A percentile compares a stretch with the other conserved stretches of the same genome.
These are phyloP conservation scores for Nomada hirtipes DNA, from an alignment of 2,888 invertebrate species.

Conservation along the genomic window DNA sequence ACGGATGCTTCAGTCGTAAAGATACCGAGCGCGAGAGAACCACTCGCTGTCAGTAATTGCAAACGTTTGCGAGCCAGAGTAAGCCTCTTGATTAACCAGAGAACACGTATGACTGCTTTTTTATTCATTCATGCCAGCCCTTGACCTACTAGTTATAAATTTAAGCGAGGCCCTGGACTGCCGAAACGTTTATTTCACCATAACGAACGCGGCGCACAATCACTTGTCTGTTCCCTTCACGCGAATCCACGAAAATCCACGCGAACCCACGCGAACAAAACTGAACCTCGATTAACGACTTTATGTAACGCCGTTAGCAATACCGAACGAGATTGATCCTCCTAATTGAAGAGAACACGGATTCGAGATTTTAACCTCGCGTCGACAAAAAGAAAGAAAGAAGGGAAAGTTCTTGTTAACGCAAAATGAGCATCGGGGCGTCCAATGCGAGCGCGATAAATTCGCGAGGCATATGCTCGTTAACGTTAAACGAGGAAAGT, in stretches of 20 bases:
- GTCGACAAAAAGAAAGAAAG: neutral
- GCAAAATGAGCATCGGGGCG: too few species aligned
- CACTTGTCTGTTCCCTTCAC: neutral
- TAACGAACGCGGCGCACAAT: neutral
- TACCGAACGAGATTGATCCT: neutral
- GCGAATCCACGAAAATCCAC: neutral
- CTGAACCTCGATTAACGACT: conserved; percentile 11
- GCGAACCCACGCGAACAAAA: neutral
- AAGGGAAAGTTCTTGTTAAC: too few species aligned
- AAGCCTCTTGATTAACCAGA: neutral
- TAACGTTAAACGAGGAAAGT: neutral
- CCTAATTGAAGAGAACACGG: neutral
- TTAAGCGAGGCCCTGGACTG: neutral
- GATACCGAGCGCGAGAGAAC: too few species aligned
- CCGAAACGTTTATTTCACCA: neutral
- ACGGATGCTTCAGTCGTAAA: too few species aligned
- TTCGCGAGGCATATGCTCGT: too few species aligned
- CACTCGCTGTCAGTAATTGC: neutral
- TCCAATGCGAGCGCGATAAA: too few species aligned
- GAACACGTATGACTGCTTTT: neutral
- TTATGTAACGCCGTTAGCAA: conserved; percentile 12
- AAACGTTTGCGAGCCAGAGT: neutral
- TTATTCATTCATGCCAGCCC: neutral
- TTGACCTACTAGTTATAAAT: conserved; percentile 9
- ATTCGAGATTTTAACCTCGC: neutral